These are phyloP conservation scores for Pseudotriccus pelzelni DNA, from an alignment of 2,797 vertebrate species.

Conservation along the genomic window DNA sequence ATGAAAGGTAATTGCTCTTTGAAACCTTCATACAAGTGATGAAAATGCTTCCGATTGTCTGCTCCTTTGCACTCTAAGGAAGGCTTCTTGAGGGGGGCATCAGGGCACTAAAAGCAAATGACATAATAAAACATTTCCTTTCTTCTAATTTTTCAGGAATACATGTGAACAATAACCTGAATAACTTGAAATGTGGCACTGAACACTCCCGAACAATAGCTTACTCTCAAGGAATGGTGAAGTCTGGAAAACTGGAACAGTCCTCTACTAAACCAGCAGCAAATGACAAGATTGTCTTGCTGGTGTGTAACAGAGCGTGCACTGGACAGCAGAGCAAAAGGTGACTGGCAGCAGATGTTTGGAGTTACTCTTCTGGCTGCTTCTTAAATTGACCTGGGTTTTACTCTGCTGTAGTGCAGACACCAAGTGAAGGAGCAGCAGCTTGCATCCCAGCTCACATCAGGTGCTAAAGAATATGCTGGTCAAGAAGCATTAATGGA, in stretches of 20 bases:
- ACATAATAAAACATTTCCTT: neutral
- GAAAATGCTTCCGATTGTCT: neutral
- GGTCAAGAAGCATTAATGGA: neutral
- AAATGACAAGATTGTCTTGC: constrained; percentile 87
- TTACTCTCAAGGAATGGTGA: constrained; percentile 83
- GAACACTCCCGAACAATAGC: constrained; percentile 85
- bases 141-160: constrained; percentile 77
- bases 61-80: neutral
- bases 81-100: neutral
- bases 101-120: neutral
- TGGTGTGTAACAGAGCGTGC: constrained; percentile 95
- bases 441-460: neutral
- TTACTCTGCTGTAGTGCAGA: neutral
- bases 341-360: constrained; percentile 70
- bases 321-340: constrained; percentile 94
- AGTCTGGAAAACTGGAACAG: constrained; percentile 76
- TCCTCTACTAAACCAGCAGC: constrained; percentile 80
- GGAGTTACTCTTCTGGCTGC: neutral
- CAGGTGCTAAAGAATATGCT: neutral
- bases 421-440: neutral
- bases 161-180: constrained; percentile 94
- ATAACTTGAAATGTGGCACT: constrained; percentile 89
- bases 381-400: neutral
- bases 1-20: neutral
- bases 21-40: neutral